These are phyloP conservation scores for Caracal caracal DNA, from an alignment of 2,113 vertebrate species.

Conservation along the genomic window DNA sequence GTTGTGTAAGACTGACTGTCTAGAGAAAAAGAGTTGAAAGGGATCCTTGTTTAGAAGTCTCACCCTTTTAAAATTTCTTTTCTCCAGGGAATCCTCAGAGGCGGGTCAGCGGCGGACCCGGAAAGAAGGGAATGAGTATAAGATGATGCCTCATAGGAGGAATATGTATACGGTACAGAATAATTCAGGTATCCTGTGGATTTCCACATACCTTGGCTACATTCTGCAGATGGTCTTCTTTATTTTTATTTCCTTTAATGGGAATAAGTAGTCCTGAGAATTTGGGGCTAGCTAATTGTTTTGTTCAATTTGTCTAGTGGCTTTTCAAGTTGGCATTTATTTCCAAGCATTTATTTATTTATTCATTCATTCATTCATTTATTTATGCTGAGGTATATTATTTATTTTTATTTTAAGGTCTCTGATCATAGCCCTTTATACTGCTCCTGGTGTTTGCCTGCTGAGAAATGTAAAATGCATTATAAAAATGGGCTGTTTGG, in stretches of 20 bases:
- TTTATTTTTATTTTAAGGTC: conserved; percentile 39
- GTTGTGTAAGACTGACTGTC: conserved; percentile 36
- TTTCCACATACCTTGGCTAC: neutral
- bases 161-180: conserved; percentile 89
- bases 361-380: neutral
- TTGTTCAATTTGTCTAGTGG: neutral
- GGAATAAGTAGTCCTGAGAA: conserved; percentile 38
- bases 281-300: neutral
- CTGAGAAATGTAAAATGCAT: neutral
- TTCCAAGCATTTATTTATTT: conserved; percentile 46
- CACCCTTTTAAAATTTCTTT: conserved; percentile 65
- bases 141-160: conserved; percentile 93
- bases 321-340: conserved; percentile 32
- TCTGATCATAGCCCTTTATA: neutral
- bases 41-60: conserved; percentile 37
- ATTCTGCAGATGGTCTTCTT: neutral
- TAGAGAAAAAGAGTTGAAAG: neutral
- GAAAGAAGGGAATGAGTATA: conserved; percentile 95
- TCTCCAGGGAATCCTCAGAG: conserved; percentile 90
- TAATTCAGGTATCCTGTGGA: conserved; percentile 90
- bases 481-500: neutral
- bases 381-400: neutral
- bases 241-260: conserved; percentile 30
- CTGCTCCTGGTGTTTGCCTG: conserved; percentile 14
- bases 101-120: conserved; percentile 86